Base-by-base conservation (phyloP, 2,888 invertebrate genomes). In the Stratiomys singularior region DNA sequence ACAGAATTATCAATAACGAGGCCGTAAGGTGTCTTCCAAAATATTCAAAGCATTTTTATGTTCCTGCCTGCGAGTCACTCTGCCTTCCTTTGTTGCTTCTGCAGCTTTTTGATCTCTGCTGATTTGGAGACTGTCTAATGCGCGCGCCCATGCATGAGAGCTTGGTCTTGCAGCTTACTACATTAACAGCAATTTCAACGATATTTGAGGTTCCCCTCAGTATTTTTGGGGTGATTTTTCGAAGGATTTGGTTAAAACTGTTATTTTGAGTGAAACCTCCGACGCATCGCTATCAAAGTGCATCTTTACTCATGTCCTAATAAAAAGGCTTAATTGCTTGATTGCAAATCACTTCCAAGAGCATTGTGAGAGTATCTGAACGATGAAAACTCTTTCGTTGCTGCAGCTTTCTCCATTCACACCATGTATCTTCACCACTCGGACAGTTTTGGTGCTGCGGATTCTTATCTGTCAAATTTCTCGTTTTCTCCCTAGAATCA, bases 201-300 rank as follows among this genome's bases (percentile, higher is more conserved):
- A 79, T 79, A 78, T 79, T 25, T 71, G 9, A 76, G 79, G 80
- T 80, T 77, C 79, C 79, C 77, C 77, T 77, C 77, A 81, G 77
- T 78, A 77, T 80, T 80, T 82, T 80, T 64, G 81, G 80, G 46
- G 81, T 77, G 71, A 80, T 81, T 71, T 28, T 78, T 80, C 81
- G 81, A 78, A 81, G 78, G 11, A 23, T 11, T 60, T 60, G 2
- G 23, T 82, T 81, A 13, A 60, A 60, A 60, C 52, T 71, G 21
- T 71, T 71, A 27, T 71, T 71, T 28, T 71, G 71, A 7, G 47
- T 71, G 27, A 71, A 71, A 15, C 52, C 71, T 44, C 71, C 71
- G 25, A 71, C 47, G 23, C 52, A 47, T 71, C 71, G 15, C 44
- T 47, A 23, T 5, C 47, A 13, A 21, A 71, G 52, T 13, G 13